Conservation (phyloP, 1,140 invertebrate species). For the Brachionus plicatilis region DNA sequence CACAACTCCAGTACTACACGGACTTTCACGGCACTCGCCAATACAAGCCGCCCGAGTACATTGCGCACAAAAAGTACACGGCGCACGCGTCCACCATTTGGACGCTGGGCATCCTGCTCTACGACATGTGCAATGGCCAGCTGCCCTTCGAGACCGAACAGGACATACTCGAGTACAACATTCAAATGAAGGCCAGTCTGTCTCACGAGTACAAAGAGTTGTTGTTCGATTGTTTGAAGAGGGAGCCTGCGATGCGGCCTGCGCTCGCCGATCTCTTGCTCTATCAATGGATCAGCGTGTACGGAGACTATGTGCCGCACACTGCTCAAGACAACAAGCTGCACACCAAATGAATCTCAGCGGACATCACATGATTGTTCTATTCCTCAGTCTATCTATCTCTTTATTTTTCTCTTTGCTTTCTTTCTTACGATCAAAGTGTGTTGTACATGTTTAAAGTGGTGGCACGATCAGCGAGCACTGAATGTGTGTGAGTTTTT, state of each 20-base stretch:
- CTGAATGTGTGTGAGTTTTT: not conserved
- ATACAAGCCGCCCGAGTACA: conserved; percentile 40
- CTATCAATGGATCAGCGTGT: conserved; percentile 59
- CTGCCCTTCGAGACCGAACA: conserved; percentile 40
- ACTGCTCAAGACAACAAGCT: not conserved
- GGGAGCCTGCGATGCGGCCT: conserved; percentile 59
- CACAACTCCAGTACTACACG: not conserved
- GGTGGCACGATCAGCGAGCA: not conserved
- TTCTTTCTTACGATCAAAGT: not conserved
- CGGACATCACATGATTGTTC: not conserved
- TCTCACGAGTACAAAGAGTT: conserved; percentile 10
- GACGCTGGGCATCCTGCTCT: conserved; percentile 39
- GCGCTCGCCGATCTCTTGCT: conserved; percentile 60
- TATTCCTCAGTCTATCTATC: not conserved
- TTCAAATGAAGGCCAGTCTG: not conserved
- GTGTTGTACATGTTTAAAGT: not conserved
- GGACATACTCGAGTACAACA: conserved; percentile 20
- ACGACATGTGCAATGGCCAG: conserved; percentile 37
- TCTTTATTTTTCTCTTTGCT: not conserved
- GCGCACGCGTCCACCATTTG: conserved; percentile 31
- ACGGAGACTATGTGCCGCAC: not conserved
- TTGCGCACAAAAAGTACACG: conserved; percentile 3
- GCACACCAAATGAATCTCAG: not conserved
- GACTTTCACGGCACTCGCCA: conserved; percentile 40
- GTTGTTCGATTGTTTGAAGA: conserved; percentile 56